A percentile compares a stretch with the other conserved stretches of the same genome.
Evolutionary conservation across 2,888 invertebrate species (phyloP).

Genomic region (Pardosa pseudoannulata): DNA sequence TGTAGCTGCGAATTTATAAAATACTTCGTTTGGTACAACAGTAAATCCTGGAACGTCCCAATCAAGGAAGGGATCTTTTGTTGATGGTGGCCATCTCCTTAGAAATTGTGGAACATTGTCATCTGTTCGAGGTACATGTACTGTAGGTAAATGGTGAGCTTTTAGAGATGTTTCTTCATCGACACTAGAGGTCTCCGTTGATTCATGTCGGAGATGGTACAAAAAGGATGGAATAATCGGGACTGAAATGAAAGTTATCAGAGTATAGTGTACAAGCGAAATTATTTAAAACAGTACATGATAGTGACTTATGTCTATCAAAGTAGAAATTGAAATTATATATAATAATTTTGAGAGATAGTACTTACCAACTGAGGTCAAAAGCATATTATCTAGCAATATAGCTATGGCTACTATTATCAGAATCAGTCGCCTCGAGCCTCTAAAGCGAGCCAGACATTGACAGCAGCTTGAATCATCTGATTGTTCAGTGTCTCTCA

Average conservation of each 20-base stretch:
- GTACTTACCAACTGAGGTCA: slow-evolving; percentile 98
- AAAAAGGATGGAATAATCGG: slow-evolving; percentile 99
- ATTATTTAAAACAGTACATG: no score
- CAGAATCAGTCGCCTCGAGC: slow-evolving; percentile 92
- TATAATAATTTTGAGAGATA: neutral
- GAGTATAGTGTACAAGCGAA: no score
- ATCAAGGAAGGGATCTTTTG: neutral
- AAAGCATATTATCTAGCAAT: slow-evolving; percentile 98
- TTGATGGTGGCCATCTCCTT: slow-evolving; percentile 6
- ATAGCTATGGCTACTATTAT: slow-evolving; percentile 98
- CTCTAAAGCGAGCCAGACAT: slow-evolving; percentile 81
- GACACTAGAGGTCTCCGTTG: neutral
- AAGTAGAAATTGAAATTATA: neutral
- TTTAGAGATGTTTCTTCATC: neutral
- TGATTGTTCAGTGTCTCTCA: neutral
- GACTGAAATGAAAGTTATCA: no score
- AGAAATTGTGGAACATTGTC: slow-evolving; percentile 49
- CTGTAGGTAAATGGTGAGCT: neutral
- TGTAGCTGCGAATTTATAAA: slow-evolving; percentile 37
- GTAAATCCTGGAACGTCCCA: slow-evolving; percentile 53
- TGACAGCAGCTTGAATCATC: slow-evolving; percentile 15
- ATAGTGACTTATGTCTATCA: no score
- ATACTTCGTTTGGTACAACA: slow-evolving; percentile 54
- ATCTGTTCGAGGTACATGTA: slow-evolving; percentile 27
- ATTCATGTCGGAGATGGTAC: slow-evolving; percentile 80